These are phyloP conservation scores for Galbula dea DNA, from an alignment of 2,113 vertebrate species.

Conservation along the genomic window DNA sequence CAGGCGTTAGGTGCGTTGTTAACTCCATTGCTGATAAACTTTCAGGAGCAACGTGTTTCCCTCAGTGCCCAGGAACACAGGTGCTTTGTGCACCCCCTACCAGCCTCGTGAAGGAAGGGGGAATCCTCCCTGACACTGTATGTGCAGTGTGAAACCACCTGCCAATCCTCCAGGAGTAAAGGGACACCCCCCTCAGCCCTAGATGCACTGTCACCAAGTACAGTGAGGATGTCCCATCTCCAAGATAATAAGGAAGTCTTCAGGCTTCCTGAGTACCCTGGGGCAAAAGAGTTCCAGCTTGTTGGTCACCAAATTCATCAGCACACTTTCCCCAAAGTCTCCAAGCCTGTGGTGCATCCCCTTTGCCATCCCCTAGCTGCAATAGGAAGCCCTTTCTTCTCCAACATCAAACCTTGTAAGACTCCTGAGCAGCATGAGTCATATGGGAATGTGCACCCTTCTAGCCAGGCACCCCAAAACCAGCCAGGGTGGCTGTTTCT, in stretches of 20 bases:
- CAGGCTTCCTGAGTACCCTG: background rate
- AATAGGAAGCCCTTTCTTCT: background rate
- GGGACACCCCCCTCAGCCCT: rapidly evolving
- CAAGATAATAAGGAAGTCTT: background rate
- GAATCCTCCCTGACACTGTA: background rate
- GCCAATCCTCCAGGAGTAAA: rapidly evolving
- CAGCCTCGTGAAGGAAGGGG: background rate
- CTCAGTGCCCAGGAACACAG: background rate
- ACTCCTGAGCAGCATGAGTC: background rate
- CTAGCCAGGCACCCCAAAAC: background rate
- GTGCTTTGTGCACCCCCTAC: rapidly evolving
- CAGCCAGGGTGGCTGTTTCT: background rate
- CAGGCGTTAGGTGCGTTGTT: too few species aligned
- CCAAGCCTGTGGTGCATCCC: background rate
- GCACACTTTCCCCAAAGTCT: background rate
- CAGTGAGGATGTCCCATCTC: background rate
- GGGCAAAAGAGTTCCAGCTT: background rate
- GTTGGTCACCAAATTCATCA: background rate
- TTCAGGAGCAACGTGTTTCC: background rate
- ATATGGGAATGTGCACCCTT: background rate
- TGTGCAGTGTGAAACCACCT: background rate
- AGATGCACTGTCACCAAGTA: background rate
- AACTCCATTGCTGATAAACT: background rate
- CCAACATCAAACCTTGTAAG: background rate
- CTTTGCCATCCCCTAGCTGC: background rate